A percentile compares a stretch with the other conserved stretches of the same genome.
phyloP scores from a whole-genome alignment of 92 coral and sea anemone species.

The Meandrina meandrites region DNA sequence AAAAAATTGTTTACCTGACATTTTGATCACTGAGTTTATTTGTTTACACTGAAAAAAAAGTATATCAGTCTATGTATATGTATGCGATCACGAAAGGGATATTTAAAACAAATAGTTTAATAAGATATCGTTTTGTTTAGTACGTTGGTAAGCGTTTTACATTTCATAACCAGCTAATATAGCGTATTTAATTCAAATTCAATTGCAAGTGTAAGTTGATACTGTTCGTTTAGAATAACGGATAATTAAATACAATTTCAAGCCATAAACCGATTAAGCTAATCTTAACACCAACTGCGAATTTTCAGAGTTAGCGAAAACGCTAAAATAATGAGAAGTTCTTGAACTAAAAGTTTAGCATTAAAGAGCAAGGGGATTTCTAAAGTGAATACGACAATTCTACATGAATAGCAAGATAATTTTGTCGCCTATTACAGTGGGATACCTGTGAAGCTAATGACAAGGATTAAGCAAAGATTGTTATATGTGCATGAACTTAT shows the following conservation, averaged over 20 bases:
- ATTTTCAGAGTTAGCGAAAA: too few relatives aligned
- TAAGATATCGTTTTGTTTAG: neutral
- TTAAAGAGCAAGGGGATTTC: too few relatives aligned
- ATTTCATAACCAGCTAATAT: neutral
- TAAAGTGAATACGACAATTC: neutral
- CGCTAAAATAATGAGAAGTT: too few relatives aligned
- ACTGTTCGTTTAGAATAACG: neutral
- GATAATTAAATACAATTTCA: too few relatives aligned
- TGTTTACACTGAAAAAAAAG: neutral
- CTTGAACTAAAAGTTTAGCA: too few relatives aligned
- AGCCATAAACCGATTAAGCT: too few relatives aligned
- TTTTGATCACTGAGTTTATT: neutral
- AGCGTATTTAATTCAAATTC: neutral
- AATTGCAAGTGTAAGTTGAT: neutral
- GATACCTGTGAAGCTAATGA: too few relatives aligned
- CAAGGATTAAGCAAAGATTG: neutral
- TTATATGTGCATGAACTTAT: too few relatives aligned
- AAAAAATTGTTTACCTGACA: neutral
- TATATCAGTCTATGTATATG: neutral
- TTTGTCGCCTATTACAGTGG: neutral
- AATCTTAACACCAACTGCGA: neutral
- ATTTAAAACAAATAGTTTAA: neutral
- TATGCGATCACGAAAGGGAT: neutral
- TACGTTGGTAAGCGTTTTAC: neutral
- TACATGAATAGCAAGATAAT: neutral